Evolutionary conservation across 2,888 invertebrate species (phyloP), one percentile per base, ranked within the genome.

Genomic region (Drosophila macrospina): DNA sequence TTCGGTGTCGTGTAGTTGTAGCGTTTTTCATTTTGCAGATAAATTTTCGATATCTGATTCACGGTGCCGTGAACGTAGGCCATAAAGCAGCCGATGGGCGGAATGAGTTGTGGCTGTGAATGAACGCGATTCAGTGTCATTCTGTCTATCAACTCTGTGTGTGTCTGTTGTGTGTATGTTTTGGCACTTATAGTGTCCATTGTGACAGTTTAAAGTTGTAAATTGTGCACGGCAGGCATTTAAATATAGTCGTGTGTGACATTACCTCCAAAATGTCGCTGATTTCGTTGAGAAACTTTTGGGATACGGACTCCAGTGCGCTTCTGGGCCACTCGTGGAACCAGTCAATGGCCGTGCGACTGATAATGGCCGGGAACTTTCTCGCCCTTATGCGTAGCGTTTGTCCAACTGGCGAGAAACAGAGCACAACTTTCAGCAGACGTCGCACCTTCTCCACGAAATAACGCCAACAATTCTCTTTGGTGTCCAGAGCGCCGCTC

Each of bases 1-100:
- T 99, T 99, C 0, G 99, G 99, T 2, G 98, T 99, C 6, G 98
- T 98, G 92, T 99, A 99, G 92, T 98, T 98, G 93, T 97, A 98
- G 20, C 98, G 94, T 65, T 95, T 95, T 89, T 99, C 98, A 91
- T 97, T 98, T 85, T 94, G 93, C 74, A 97, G 94, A 93, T 97
- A 98, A 56, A 94, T 92, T 48, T 94, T 93, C 0, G 98, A 98
- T 94, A 97, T 96, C 70, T 95, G 94, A 91, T 98, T 98, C 26
- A 98, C 98, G 54, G 96, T 95, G 62, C 95, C 95, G 91, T 99
- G 98, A 0, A 97, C 97, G 91, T 95, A 96, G 0, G 98, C 97
- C 98, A 99, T 98, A 92, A 98, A 98, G 65, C 94, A 91, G 0
- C 98, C 95, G n/a, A 98, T 96, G 4, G 96, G 93, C 11, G 93